Base-by-base conservation (phyloP, 2,888 invertebrate genomes). In the Frankliniella fusca region DNA sequence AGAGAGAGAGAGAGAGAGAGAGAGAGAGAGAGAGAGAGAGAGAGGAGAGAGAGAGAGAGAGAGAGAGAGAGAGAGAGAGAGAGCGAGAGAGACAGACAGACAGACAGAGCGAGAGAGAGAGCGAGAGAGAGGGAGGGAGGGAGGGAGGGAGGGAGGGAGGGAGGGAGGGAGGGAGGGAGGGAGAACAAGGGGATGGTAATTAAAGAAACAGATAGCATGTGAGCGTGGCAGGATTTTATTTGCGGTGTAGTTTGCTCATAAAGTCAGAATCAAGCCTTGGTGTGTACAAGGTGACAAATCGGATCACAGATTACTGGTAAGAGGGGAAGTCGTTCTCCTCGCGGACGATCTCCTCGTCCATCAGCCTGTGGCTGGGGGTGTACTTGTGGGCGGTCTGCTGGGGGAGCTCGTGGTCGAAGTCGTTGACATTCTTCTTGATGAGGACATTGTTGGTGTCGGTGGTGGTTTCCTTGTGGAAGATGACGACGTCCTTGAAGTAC, bases 371-470 rank as follows among this genome's bases (percentile, higher is more conserved):
- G 70, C 70, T 76, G 70, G 70, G 27, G 70, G 12, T 9, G 70
- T 76, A 76, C 70, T 76, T 76, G 23, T 76, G 70, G 70, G 12
- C 27, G 27, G 70, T 11, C 11, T 76, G n/a, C 15, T 15, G 20
- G 61, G 61, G 20, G 27, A 15, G 20, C 54, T 10, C 27, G 86
- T 94, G 90, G 84, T 89, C 89, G 9, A 92, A 90, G 85, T 93
- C 92, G 85, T 92, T 90, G 87, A 92, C 92, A 87, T 89, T 91
- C 89, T 92, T 85, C 83, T 87, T 76, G 70, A 76, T 27, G 27
- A 10, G 12, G 70, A 76, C 27, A 27, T 88, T 11, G 86, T 76
- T 65, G 81, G 81, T 84, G 83, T 82, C 82, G 38, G 85, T 83
- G 38, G 80, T 61, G 49, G 81, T 85, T 81, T 88, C 89, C 83